Evolutionary conservation across 2,113 vertebrate species (phyloP).

Genomic region (Polypterus bichir): DNA sequence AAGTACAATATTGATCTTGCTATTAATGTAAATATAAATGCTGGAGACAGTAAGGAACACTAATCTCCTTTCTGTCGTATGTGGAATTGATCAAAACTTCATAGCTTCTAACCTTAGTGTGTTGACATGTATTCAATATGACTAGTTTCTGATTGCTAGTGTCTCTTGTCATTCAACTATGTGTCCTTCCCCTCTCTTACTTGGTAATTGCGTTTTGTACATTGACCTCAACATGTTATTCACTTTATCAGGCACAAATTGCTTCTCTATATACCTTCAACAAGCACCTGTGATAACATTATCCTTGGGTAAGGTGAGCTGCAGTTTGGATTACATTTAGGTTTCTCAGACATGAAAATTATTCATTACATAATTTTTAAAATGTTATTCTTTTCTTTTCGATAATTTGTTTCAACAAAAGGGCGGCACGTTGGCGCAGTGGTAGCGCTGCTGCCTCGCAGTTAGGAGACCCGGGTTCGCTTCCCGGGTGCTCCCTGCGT

Average conservation of each 20-base stretch:
- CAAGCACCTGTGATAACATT: conserved; percentile 26
- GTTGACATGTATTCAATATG: conserved; percentile 24
- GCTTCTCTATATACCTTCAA: conserved; percentile 28
- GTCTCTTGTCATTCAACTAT: conserved; percentile 25
- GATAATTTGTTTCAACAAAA: too few relatives aligned
- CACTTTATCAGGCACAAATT: conserved; percentile 38
- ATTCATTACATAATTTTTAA: too few relatives aligned
- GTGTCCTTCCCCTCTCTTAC: conserved; percentile 20
- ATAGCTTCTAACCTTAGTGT: conserved; percentile 15
- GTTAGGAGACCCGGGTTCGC: too few relatives aligned
- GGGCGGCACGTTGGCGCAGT: too few relatives aligned
- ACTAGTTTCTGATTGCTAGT: conserved; percentile 23
- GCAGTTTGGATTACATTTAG: not conserved
- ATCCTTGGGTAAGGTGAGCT: conserved; percentile 17
- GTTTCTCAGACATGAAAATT: too few relatives aligned
- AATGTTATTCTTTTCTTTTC: too few relatives aligned
- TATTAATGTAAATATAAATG: conserved; percentile 34
- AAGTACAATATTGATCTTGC: conserved; percentile 26
- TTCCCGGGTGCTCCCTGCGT: too few relatives aligned
- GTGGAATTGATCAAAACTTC: conserved; percentile 33
- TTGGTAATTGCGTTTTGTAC: conserved; percentile 29
- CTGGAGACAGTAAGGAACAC: conserved; percentile 24
- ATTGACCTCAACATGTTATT: conserved; percentile 26
- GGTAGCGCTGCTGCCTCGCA: too few relatives aligned
- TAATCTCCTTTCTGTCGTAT: conserved; percentile 12